Percentiles rank a stretch among this genome's conserved stretches.
Conservation (phyloP, 2,888 invertebrate species). For the Phyllotreta cruciferae region DNA sequence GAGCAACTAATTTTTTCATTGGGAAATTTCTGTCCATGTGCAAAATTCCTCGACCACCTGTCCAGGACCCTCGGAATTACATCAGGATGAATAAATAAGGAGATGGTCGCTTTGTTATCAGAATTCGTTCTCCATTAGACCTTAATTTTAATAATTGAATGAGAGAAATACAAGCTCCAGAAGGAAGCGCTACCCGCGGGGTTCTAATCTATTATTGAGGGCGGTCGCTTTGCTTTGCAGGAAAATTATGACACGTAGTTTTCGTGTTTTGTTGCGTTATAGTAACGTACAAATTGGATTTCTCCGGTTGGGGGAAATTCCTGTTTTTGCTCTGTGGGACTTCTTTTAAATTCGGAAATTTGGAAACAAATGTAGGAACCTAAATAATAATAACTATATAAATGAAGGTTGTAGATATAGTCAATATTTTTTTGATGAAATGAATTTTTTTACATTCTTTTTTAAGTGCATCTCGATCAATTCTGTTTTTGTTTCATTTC, state of each 20-base stretch:
- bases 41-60: not conserved
- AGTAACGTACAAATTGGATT: slow-evolving; percentile 3
- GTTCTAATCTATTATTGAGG: slow-evolving; percentile 24
- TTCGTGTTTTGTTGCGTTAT: slow-evolving; percentile 18
- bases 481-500: no score
- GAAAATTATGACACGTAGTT: slow-evolving; percentile 22
- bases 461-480: no score
- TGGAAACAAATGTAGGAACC: no score
- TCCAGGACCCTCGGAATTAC: slow-evolving; percentile 20
- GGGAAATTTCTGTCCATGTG: not conserved
- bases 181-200: slow-evolving; percentile 3
- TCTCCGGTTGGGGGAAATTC: not conserved
- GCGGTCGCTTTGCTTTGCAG: slow-evolving; percentile 13
- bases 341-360: no score
- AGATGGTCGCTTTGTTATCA: slow-evolving; percentile 26
- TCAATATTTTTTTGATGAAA: no score
- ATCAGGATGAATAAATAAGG: slow-evolving; percentile 24
- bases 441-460: no score
- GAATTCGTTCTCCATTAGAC: slow-evolving; percentile 24
- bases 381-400: no score
- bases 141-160: slow-evolving; percentile 31
- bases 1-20: slow-evolving; percentile 1
- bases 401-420: no score
- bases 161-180: slow-evolving; percentile 19
- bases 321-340: no score